Base-by-base conservation (phyloP, 2,113 vertebrate genomes). In the Xiphophorus maculatus region DNA sequence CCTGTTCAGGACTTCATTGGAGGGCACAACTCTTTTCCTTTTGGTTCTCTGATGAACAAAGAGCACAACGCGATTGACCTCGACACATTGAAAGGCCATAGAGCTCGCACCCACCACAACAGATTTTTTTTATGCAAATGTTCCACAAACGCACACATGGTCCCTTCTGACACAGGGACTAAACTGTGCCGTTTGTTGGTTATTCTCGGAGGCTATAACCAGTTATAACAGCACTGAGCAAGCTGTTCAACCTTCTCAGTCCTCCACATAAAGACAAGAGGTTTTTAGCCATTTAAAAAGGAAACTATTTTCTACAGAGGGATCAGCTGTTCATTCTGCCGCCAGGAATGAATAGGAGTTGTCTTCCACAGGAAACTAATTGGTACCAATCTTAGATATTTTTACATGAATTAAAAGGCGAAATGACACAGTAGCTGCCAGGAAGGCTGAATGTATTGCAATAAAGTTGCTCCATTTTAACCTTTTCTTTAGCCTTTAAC, bases 221-320 rank as follows among this genome's bases (percentile, higher is more conserved):
- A 82, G 91, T 92, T 89, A 71, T 3, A 91, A 69, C 91, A 92
- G 90, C 90, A 93, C 80, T 33, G 44, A n/a, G 76, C 15, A 77
- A 79, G 88, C 91, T 87, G 90, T 66, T 82, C 10, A 90, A 93
- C 92, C 72, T 93, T 93, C 92, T 93, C 92, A 90, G 74, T 82
- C 92, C 92, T 93, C 92, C 90, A 37, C 29, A 44, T 44, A 35
- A 22, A 12, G 15, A 48, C 44, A 19, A 48, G 17, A 48, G 5
- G 4, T 2, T 48, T 7, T 42, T 42, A 42, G 12, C 17, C 44
- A 19, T 48, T 48, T 19, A 19, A 19, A 48, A 48, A 48, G 44
- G 44, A 48, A 48, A 19, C 17, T 19, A 48, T 48, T 17, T 19
- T 48, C 44, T 5, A 48, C 44, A 48, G 17, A 48, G 44, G 17